phyloP scores from a whole-genome alignment of 35 echinoderm and acorn worm genomes.

The Holothuria glaberrima region DNA sequence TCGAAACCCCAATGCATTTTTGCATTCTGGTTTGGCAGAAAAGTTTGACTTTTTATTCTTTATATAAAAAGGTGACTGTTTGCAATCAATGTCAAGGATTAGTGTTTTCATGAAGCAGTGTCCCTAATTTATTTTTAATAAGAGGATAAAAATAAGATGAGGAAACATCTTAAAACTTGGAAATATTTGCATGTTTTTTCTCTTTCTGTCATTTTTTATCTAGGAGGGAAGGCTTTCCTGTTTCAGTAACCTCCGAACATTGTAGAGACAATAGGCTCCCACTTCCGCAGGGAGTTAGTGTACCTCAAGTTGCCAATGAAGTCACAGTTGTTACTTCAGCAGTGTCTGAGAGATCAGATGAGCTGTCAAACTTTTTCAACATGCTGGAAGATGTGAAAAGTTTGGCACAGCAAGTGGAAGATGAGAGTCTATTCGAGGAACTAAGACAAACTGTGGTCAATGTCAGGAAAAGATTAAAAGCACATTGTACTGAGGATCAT shows the following conservation, averaged over 20 bases:
- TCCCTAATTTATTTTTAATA: too few relatives aligned
- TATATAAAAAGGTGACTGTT: too few relatives aligned
- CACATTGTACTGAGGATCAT: too few relatives aligned
- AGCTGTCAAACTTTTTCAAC: neutral
- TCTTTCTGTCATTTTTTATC: too few relatives aligned
- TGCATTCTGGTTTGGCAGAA: too few relatives aligned
- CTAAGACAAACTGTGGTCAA: neutral
- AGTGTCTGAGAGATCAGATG: neutral
- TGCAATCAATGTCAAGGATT: too few relatives aligned
- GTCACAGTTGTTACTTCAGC: neutral
- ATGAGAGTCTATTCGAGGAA: neutral
- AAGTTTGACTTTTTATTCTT: too few relatives aligned
- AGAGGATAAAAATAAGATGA: too few relatives aligned
- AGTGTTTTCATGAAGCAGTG: too few relatives aligned
- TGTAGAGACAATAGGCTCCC: neutral
- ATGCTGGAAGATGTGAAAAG: neutral
- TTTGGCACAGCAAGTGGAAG: neutral
- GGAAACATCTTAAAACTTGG: too few relatives aligned
- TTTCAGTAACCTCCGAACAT: neutral
- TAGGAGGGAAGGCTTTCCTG: neutral
- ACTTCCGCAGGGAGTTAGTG: neutral
- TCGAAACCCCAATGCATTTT: too few relatives aligned
- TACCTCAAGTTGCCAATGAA: neutral
- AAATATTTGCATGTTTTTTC: too few relatives aligned
- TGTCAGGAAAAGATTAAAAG: slow-evolving; percentile 14